Conservation (phyloP, 2,888 invertebrate genomes). For the Epirrita christyi region DNA sequence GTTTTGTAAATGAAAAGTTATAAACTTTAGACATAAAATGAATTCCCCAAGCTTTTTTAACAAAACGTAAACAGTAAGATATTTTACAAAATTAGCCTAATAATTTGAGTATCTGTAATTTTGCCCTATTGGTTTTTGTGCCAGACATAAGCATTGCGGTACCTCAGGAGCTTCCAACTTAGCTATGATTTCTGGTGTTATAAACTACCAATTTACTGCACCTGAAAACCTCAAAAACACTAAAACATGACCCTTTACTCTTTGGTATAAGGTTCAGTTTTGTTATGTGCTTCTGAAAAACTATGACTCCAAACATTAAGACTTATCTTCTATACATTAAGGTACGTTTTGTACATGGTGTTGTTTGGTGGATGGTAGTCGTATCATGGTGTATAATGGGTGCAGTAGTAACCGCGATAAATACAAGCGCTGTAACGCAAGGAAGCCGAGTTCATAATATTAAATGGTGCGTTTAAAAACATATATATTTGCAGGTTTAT, state of each 20-base stretch:
- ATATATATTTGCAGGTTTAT: slow-evolving; percentile 68
- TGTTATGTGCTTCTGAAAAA: neutral
- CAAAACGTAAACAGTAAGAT: no score
- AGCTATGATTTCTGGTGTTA: slow-evolving; percentile 59
- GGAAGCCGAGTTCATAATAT: slow-evolving; percentile 62
- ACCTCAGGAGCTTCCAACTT: slow-evolving; percentile 46
- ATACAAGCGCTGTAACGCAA: slow-evolving; percentile 55
- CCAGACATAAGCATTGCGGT: slow-evolving; percentile 56
- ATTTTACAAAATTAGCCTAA: no score
- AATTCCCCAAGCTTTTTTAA: no score
- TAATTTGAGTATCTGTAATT: slow-evolving; percentile 53
- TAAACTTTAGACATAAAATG: no score
- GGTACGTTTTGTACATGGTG: slow-evolving; percentile 11
- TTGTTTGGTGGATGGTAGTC: slow-evolving; percentile 4
- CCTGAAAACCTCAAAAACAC: neutral
- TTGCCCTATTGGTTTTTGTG: slow-evolving; percentile 64
- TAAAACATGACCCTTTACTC: slow-evolving; percentile 13
- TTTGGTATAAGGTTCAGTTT: slow-evolving; percentile 6
- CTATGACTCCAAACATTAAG: neutral
- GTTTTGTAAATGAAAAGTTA: no score
- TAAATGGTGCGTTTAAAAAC: slow-evolving; percentile 68
- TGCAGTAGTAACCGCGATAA: slow-evolving; percentile 58
- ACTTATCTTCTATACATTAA: neutral
- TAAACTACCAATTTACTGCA: slow-evolving; percentile 35
- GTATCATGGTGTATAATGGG: slow-evolving; percentile 7